Evolutionary conservation across 1,140 invertebrate species (phyloP), one percentile per base, ranked within the genome.

Genomic region (Saxidomus purpurata): DNA sequence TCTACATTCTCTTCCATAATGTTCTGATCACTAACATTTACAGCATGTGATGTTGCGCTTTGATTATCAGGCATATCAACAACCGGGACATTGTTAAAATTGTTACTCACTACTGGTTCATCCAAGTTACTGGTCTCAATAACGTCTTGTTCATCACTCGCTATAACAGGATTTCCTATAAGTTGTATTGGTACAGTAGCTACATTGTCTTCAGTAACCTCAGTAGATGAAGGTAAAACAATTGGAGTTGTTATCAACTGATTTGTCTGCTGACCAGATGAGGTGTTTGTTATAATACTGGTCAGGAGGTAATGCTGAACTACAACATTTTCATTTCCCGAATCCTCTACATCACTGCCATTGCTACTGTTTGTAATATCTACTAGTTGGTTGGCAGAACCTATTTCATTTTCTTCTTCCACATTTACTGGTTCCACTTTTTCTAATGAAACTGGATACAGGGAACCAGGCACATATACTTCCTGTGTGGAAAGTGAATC

Each of bases 301-400:
- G 84, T 89, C 9, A 89, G 67, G 17, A 89, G 31, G 34, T 86
- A 89, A 55, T 90, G 81, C 52, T 85, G 80, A 49, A 90, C 74
- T 36, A 77, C 28, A 28, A 87, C 83, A 74, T 86, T 76, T 22
- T 86, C 88, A 34, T 67, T 49, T 19, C 84, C 88, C 4, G 28
- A 82, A 40, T 55, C 82, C 40, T 61, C 28, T 55, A 52, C 76
- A 38, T 79, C 80, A 40, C 34, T 63, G 59, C 34, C 80, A 76
- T 76, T 67, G 36, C 49, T 43, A 43, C 52, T 34, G 22, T 31
- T 25, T 1, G 4, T 6, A 84, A 11, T 61, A 84, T 40, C 28
- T 25, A 2, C 82, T 9, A 22, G 4, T 38, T 31, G 59, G 47
- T 19, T 40, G 25, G 67, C 82, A 17, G 31, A 43, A n/a, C 6